Percentiles rank a stretch among this genome's conserved stretches.
Evolutionary conservation across 2,888 invertebrate species (phyloP).

Genomic region (Hemistola chrysoprasaria): DNA sequence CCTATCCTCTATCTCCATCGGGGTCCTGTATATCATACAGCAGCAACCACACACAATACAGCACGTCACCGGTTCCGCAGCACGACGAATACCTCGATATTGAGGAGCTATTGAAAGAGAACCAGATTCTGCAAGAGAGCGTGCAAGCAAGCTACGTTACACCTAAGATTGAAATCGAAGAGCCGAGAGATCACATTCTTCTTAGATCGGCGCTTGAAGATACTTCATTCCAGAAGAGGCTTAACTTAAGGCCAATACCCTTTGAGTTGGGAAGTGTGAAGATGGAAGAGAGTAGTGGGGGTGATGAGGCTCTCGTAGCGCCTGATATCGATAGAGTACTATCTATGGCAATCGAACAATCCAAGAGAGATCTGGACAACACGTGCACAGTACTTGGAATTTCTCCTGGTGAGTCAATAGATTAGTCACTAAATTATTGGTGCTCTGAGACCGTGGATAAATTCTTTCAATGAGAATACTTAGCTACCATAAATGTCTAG

Average conservation of each 20-base stretch:
- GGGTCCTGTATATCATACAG: constrained; percentile 81
- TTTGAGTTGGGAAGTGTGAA: constrained; percentile 83
- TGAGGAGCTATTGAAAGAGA: constrained; percentile 82
- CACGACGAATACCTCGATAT: constrained; percentile 85
- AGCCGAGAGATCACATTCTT: constrained; percentile 87
- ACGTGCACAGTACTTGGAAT: constrained; percentile 93
- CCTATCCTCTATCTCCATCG: constrained; percentile 81
- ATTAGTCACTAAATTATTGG: constrained; percentile 5
- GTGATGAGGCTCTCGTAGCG: constrained; percentile 82
- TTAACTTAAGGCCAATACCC: constrained; percentile 91
- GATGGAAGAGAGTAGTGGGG: constrained; percentile 86
- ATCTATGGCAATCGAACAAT: constrained; percentile 92
- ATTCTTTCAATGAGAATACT: constrained; percentile 39
- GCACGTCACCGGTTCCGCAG: constrained; percentile 74
- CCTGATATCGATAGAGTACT: constrained; percentile 92
- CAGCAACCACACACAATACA: constrained; percentile 78
- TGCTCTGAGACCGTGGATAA: no score
- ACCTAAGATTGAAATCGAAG: constrained; percentile 81
- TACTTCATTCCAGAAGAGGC: constrained; percentile 92
- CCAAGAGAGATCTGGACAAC: constrained; percentile 91
- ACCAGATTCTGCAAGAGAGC: constrained; percentile 76
- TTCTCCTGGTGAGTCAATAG: constrained; percentile 88
- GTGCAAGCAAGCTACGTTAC: constrained; percentile 66
- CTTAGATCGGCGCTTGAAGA: constrained; percentile 91
- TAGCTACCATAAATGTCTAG: constrained; percentile 37